These are phyloP conservation scores for Alectura lathami DNA, from an alignment of 2,113 vertebrate species.

Conservation along the genomic window DNA sequence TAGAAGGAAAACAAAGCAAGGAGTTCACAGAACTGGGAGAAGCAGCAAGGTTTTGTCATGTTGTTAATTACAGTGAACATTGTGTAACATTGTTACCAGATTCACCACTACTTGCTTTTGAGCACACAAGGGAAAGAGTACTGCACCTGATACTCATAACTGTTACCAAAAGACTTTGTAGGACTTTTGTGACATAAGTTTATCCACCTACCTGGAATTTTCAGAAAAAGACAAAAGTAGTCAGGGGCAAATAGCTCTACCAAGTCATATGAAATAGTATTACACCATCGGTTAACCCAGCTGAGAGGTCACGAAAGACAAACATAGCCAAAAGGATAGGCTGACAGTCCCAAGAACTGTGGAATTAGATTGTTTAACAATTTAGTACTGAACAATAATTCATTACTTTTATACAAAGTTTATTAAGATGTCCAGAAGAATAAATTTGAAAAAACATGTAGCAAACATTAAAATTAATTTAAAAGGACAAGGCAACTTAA, in stretches of 20 bases:
- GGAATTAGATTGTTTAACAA: neutral
- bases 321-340: neutral
- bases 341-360: neutral
- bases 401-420: conserved; percentile 39
- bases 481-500: conserved; percentile 23
- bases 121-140: neutral
- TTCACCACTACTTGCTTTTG: neutral
- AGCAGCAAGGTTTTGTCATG: neutral
- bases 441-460: neutral
- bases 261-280: neutral
- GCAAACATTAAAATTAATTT: conserved; percentile 1
- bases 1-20: neutral
- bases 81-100: neutral
- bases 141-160: neutral
- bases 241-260: neutral
- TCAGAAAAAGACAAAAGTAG: neutral
- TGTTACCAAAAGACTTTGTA: neutral
- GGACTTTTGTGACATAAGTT: neutral
- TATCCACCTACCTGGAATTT: neutral
- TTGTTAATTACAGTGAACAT: neutral
- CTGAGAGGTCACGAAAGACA: neutral
- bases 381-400: neutral
- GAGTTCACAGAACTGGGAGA: neutral
- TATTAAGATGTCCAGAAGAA: conserved; percentile 40
- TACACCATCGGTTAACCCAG: neutral